Conservation (phyloP, 2,113 vertebrate genomes). For the Solea senegalensis region DNA sequence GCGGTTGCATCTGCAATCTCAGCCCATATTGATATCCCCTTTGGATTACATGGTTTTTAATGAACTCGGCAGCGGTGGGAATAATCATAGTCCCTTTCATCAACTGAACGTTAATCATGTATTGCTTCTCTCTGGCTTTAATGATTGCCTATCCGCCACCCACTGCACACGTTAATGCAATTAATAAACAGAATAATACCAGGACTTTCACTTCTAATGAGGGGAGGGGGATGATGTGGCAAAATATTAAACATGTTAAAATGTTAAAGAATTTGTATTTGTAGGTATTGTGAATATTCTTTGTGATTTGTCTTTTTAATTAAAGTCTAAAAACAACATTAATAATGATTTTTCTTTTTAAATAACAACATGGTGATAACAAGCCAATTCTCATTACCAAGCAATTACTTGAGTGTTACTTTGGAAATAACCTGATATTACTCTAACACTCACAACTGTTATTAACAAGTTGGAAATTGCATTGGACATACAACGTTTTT, state of each 20-base stretch:
- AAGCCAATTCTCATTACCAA: too few species aligned
- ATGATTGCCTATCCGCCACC: slow-evolving; percentile 60
- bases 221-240: too few species aligned
- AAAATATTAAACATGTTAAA: background rate
- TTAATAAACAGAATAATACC: slow-evolving; percentile 48
- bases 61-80: slow-evolving; percentile 57
- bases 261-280: slow-evolving; percentile 15
- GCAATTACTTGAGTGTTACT: too few species aligned
- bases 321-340: too few species aligned
- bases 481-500: too few species aligned
- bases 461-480: too few species aligned
- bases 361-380: too few species aligned
- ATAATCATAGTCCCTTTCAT: slow-evolving; percentile 67
- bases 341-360: too few species aligned
- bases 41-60: slow-evolving; percentile 69
- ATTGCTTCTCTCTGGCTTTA: slow-evolving; percentile 60
- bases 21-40: slow-evolving; percentile 46
- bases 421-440: too few species aligned
- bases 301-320: background rate
- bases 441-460: too few species aligned
- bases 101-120: slow-evolving; percentile 68
- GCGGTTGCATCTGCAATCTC: slow-evolving; percentile 53
- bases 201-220: slow-evolving; percentile 3
- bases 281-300: background rate
- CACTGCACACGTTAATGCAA: slow-evolving; percentile 41